These are phyloP conservation scores for Lucinisca nassula DNA, from an alignment of 2,888 invertebrate genomes.

Conservation along the genomic window DNA sequence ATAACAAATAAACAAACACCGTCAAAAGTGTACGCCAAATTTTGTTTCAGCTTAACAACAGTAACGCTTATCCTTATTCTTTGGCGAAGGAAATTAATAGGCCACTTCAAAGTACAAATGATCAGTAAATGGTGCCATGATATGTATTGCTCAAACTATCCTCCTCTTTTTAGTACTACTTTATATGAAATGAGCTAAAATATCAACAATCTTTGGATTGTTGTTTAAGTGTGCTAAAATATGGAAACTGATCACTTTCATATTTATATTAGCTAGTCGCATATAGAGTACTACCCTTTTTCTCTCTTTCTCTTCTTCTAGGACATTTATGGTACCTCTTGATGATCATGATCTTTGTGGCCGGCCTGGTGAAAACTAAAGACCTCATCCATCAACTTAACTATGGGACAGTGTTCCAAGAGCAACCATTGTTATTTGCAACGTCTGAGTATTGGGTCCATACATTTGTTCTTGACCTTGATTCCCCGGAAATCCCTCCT, in stretches of 20 bases:
- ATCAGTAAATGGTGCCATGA: background rate
- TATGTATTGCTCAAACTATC: background rate
- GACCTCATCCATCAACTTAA: background rate
- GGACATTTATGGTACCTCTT: background rate
- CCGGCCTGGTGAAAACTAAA: background rate
- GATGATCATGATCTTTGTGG: background rate
- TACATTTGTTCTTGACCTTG: background rate
- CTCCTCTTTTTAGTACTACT: background rate
- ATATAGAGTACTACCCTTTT: background rate
- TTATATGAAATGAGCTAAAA: background rate
- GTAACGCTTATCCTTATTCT: background rate
- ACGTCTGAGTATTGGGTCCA: background rate
- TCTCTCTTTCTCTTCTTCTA: background rate
- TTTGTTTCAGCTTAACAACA: background rate
- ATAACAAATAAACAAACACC: background rate
- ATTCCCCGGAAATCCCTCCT: background rate
- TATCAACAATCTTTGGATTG: background rate
- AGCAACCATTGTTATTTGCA: background rate
- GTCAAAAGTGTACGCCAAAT: background rate
- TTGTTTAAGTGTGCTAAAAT: slow-evolving; percentile 11
- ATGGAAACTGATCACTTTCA: slow-evolving; percentile 6
- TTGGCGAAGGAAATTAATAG: background rate
- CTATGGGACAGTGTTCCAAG: slow-evolving; percentile 5
- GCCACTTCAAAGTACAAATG: background rate
- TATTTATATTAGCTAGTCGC: slow-evolving; percentile 6